phyloP scores from a whole-genome alignment of 1,140 invertebrate species.

The Drosophila murphyi region DNA sequence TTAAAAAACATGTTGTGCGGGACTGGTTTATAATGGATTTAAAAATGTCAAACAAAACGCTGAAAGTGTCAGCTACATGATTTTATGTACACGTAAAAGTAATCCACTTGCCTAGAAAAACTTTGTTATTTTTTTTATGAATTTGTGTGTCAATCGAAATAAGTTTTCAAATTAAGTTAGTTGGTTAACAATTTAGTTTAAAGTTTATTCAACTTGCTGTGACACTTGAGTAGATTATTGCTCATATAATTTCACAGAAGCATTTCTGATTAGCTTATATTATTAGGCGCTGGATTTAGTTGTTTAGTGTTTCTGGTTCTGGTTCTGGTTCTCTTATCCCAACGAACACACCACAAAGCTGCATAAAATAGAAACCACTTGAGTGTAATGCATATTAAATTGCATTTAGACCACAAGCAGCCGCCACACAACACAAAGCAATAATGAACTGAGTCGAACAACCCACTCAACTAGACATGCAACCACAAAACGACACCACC shows the following conservation, averaged over 20 bases:
- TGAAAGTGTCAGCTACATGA: too few relatives aligned
- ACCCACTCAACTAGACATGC: constrained; percentile 1
- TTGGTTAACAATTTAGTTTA: background rate
- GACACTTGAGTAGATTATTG: background rate
- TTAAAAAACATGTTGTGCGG: too few relatives aligned
- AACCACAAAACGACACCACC: constrained; percentile 7
- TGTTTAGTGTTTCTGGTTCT: background rate
- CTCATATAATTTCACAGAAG: constrained; percentile 2
- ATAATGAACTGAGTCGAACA: background rate
- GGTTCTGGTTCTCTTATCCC: background rate
- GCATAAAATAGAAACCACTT: constrained; percentile 25
- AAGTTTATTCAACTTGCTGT: background rate
- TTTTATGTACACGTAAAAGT: too few relatives aligned
- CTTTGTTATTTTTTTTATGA: too few relatives aligned
- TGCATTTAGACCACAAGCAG: constrained; percentile 18
- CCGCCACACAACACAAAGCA: background rate
- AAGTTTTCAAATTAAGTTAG: too few relatives aligned
- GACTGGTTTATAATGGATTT: too few relatives aligned
- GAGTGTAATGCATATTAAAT: constrained; percentile 46
- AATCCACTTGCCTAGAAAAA: too few relatives aligned
- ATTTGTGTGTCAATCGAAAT: too few relatives aligned
- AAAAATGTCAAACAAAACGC: too few relatives aligned
- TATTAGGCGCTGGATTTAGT: background rate
- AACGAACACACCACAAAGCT: constrained; percentile 13
- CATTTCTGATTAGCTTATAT: background rate